These are phyloP conservation scores for Caradrina kadenii DNA, from an alignment of 2,888 invertebrate genomes.

Conservation along the genomic window DNA sequence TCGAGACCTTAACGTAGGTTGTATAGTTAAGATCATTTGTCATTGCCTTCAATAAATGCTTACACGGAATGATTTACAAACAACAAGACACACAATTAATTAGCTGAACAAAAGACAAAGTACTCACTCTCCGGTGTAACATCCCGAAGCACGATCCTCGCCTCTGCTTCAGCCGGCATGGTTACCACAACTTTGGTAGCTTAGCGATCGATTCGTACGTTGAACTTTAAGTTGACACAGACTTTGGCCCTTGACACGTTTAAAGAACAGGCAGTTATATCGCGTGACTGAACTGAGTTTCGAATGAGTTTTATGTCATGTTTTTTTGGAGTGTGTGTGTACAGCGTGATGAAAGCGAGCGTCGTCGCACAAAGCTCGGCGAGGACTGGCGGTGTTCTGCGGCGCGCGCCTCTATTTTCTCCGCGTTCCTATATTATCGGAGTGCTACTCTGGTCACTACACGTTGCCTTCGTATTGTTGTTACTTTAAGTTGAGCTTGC, in stretches of 20 bases:
- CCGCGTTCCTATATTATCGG: slow-evolving; percentile 33
- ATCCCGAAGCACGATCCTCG: slow-evolving; percentile 80
- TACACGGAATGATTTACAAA: slow-evolving; percentile 15
- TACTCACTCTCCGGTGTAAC: slow-evolving; percentile 87
- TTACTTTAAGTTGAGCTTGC: slow-evolving; percentile 41
- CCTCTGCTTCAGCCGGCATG: slow-evolving; percentile 84
- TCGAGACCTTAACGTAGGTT: slow-evolving; percentile 24
- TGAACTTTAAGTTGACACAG: slow-evolving; percentile 31
- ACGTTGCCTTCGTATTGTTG: slow-evolving; percentile 35
- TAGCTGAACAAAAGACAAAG: slow-evolving; percentile 21
- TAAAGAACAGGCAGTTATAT: slow-evolving; percentile 28
- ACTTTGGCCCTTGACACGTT: slow-evolving; percentile 42
- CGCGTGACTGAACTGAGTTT: slow-evolving; percentile 41
- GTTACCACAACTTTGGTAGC: slow-evolving; percentile 62
- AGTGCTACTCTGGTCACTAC: slow-evolving; percentile 12
- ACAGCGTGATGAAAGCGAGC: slow-evolving; percentile 56
- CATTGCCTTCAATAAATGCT: slow-evolving; percentile 29
- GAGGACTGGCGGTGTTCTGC: slow-evolving; percentile 41
- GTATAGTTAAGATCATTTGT: slow-evolving; percentile 38
- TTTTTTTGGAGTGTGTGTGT: slow-evolving; percentile 50
- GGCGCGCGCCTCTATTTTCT: slow-evolving; percentile 56
- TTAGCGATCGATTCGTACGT: slow-evolving; percentile 45
- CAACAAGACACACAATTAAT: slow-evolving; percentile 9
- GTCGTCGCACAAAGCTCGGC: slow-evolving; percentile 56
- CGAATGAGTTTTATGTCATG: slow-evolving; percentile 66